These are phyloP conservation scores for Chinchilla lanigera DNA, from an alignment of 2,113 vertebrate species.

Conservation along the genomic window DNA sequence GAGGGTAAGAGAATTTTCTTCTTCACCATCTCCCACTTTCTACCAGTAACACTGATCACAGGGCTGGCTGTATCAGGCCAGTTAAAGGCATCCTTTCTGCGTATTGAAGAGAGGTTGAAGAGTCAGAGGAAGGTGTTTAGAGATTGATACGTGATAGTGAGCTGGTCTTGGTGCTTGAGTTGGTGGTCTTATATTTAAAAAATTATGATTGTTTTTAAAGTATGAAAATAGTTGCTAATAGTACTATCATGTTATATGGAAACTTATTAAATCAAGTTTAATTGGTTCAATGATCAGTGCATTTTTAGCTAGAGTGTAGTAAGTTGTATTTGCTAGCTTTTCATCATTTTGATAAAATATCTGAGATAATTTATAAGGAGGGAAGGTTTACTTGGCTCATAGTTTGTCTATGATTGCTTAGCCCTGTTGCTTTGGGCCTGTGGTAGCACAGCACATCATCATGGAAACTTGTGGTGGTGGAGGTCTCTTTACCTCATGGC, in stretches of 20 bases:
- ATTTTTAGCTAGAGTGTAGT: conserved; percentile 21
- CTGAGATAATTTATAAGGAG: not conserved
- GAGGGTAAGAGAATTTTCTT: not conserved
- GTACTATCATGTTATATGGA: conserved; percentile 11
- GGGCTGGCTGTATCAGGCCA: not conserved
- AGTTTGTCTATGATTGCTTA: not conserved
- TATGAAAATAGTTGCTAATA: conserved; percentile 41
- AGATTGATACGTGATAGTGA: not conserved
- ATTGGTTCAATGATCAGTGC: conserved; percentile 31
- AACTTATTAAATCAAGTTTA: conserved; percentile 61
- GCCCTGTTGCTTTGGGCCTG: not conserved
- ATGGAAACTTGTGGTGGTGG: not conserved
- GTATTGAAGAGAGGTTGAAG: not conserved
- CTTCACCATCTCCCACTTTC: not conserved
- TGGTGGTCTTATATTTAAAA: conserved; percentile 37
- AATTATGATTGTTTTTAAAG: conserved; percentile 36
- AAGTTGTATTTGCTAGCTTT: not conserved
- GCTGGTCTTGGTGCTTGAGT: conserved; percentile 48
- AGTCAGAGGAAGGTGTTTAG: conserved; percentile 37
- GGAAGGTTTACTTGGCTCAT: not conserved
- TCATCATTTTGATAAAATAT: not conserved
- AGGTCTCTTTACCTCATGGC: not conserved
- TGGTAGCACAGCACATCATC: not conserved
- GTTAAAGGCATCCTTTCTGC: not conserved
- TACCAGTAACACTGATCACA: not conserved